Evolutionary conservation across 1,140 invertebrate species (phyloP).

Genomic region (Ridgeia piscesae): DNA sequence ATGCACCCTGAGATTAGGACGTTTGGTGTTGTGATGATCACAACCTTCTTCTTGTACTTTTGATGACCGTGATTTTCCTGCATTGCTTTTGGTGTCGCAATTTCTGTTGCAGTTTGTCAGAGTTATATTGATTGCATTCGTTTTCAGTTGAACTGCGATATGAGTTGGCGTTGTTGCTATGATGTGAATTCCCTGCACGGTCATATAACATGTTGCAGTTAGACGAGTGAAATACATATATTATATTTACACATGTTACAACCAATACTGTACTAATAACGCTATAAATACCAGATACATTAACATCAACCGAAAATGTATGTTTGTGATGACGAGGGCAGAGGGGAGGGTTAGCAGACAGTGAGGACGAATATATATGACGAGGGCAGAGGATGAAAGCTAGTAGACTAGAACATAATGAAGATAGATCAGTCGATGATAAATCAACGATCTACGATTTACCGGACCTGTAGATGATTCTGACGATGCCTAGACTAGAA

Average conservation of each 20-base stretch:
- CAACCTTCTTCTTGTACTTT: neutral
- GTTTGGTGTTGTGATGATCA: neutral
- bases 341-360: too few species aligned
- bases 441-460: too few species aligned
- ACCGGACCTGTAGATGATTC: too few species aligned
- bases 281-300: neutral
- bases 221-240: neutral
- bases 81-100: neutral
- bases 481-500: too few species aligned
- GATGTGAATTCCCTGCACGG: slow-evolving; percentile 82
- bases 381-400: too few species aligned
- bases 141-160: slow-evolving; percentile 92
- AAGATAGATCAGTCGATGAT: too few species aligned
- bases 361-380: too few species aligned
- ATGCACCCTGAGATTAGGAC: slow-evolving; percentile 81
- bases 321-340: neutral
- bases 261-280: neutral
- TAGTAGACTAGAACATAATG: too few species aligned
- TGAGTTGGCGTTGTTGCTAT: slow-evolving; percentile 97
- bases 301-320: neutral
- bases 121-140: slow-evolving; percentile 78
- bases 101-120: slow-evolving; percentile 80
- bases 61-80: neutral
- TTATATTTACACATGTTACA: too few species aligned
- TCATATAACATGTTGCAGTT: neutral